A percentile compares a stretch with the other conserved stretches of the same genome.
Conservation (phyloP, 2,888 invertebrate genomes). For the Blastobasis lacticolella region DNA sequence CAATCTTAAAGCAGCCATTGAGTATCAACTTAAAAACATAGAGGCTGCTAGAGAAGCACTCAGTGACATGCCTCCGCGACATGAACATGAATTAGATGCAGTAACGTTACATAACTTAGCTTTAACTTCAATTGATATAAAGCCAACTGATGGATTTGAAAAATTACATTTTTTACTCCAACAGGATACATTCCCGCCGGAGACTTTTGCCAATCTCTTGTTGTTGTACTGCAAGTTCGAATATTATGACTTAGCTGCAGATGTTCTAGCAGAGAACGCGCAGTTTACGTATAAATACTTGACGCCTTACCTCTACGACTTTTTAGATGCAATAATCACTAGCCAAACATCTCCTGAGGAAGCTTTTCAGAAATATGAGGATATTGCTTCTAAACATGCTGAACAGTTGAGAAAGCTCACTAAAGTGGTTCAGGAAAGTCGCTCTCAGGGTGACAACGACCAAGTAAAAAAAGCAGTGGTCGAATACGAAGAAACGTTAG, state of each 20-base stretch:
- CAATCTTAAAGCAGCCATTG: slow-evolving; percentile 98
- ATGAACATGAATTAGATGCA: slow-evolving; percentile 97
- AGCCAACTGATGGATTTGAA: slow-evolving; percentile 95
- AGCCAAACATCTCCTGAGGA: slow-evolving; percentile 97
- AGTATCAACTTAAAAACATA: slow-evolving; percentile 86
- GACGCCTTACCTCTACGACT: slow-evolving; percentile 94
- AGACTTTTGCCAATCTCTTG: slow-evolving; percentile 96
- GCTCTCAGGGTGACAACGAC: slow-evolving; percentile 91
- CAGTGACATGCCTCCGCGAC: slow-evolving; percentile 92
- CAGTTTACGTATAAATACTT: slow-evolving; percentile 96
- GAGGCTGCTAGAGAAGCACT: slow-evolving; percentile 91
- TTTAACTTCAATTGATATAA: slow-evolving; percentile 87
- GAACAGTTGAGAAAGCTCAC: slow-evolving; percentile 92
- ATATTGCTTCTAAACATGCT: slow-evolving; percentile 91
- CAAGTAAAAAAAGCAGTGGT: slow-evolving; percentile 91
- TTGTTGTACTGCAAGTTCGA: slow-evolving; percentile 97
- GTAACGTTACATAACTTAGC: slow-evolving; percentile 98
- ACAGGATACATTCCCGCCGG: slow-evolving; percentile 97
- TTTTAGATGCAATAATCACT: slow-evolving; percentile 96
- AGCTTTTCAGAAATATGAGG: slow-evolving; percentile 96
- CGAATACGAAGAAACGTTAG: slow-evolving; percentile 92
- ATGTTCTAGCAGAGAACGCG: slow-evolving; percentile 97
- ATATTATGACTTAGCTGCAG: slow-evolving; percentile 97
- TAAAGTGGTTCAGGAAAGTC: slow-evolving; percentile 94
- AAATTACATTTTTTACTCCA: slow-evolving; percentile 88